A percentile compares a stretch with the other conserved stretches of the same genome.
phyloP scores from a whole-genome alignment of 2,797 vertebrate genomes.

The Manis javanica region DNA sequence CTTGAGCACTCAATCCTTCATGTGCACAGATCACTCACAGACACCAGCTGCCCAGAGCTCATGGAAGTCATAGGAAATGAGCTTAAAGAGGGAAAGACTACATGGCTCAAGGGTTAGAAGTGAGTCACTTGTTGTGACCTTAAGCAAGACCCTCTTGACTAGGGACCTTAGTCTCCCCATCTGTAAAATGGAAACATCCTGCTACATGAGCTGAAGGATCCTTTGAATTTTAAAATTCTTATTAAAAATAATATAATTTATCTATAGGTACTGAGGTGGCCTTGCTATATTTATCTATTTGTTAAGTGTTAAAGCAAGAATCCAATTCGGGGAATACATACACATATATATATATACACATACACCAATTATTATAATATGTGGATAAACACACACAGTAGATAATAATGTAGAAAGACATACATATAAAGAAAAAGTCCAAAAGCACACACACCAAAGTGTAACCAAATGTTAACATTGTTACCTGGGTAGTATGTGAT shows the following conservation, averaged over 20 bases:
- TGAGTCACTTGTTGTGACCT: background rate
- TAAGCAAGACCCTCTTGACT: background rate
- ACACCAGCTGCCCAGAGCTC: background rate
- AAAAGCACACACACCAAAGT: background rate
- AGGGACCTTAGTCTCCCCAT: background rate
- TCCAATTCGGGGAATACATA: background rate
- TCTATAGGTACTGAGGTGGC: background rate
- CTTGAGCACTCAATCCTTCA: rapidly evolving
- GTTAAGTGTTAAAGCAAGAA: background rate
- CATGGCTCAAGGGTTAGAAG: background rate
- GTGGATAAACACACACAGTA: background rate
- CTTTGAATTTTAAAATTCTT: background rate
- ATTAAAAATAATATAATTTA: background rate
- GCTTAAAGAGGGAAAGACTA: background rate
- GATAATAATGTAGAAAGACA: background rate
- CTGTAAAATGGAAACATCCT: background rate
- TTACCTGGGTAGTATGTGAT: background rate
- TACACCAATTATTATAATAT: background rate
- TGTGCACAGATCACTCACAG: background rate
- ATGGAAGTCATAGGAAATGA: background rate
- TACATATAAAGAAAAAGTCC: background rate
- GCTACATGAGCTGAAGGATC: background rate
- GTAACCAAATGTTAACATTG: background rate
- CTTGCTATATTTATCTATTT: background rate
- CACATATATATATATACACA: background rate